Conservation (phyloP, 1,140 invertebrate species). For the Drosophila carrolli region DNA sequence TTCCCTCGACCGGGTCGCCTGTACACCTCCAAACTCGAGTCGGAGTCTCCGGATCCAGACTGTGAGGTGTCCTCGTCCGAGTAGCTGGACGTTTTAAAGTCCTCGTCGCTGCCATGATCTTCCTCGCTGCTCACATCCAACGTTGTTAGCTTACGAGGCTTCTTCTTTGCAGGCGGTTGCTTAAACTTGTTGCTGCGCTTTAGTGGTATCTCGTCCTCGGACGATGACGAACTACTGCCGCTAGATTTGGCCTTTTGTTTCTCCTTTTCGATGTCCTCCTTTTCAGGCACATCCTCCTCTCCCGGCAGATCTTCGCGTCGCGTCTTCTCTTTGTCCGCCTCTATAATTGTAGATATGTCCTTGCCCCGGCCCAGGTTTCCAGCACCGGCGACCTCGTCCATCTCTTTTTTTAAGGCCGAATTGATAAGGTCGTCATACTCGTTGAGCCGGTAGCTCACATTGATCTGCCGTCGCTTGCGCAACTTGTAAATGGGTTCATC, state of each 20-base stretch:
- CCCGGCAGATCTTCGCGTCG: constrained; percentile 81
- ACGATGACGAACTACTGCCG: constrained; percentile 31
- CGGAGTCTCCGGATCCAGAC: constrained; percentile 72
- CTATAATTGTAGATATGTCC: constrained; percentile 95
- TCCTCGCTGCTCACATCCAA: constrained; percentile 93
- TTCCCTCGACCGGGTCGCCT: constrained; percentile 64
- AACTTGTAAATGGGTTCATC: constrained; percentile 93
- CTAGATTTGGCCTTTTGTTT: constrained; percentile 28
- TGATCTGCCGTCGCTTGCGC: constrained; percentile 89
- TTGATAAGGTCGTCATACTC: constrained; percentile 98
- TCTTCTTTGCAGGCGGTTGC: constrained; percentile 86
- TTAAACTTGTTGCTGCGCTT: constrained; percentile 59
- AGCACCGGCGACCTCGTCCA: constrained; percentile 90
- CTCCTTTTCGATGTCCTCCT: constrained; percentile 82
- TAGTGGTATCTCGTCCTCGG: constrained; percentile 55
- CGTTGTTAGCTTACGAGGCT: constrained; percentile 91
- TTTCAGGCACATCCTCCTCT: constrained; percentile 85
- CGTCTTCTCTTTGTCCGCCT: constrained; percentile 90
- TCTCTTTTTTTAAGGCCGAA: constrained; percentile 93
- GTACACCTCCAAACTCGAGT: constrained; percentile 78
- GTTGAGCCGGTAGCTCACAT: constrained; percentile 94
- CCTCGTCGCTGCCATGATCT: constrained; percentile 93
- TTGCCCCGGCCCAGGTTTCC: constrained; percentile 94
- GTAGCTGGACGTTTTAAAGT: constrained; percentile 89
- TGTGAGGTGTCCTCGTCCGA: constrained; percentile 74